Evolutionary conservation across 1,140 invertebrate species (phyloP).

Genomic region (Anoplophora glabripennis): DNA sequence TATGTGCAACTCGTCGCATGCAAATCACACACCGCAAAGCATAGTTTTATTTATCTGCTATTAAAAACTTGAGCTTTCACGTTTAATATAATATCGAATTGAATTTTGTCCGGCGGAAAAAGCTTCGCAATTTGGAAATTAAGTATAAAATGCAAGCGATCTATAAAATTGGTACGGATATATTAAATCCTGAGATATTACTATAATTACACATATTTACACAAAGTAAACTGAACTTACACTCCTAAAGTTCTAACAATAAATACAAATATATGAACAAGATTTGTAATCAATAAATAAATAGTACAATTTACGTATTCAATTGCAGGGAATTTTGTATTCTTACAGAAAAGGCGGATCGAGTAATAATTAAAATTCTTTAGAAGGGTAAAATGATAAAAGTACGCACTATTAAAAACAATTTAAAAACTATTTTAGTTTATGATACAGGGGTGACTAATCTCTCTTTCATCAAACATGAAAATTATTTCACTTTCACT

Average conservation of each 20-base stretch:
- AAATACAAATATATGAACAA: conserved; percentile 16
- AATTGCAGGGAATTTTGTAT: not conserved
- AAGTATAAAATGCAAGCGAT: not conserved
- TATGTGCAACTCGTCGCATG: not conserved
- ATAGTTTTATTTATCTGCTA: not conserved
- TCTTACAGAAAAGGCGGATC: not conserved
- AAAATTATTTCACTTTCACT: not conserved
- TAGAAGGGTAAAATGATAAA: not conserved
- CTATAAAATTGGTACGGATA: conserved; percentile 2
- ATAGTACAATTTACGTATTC: conserved; percentile 5
- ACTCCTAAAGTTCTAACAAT: conserved; percentile 15
- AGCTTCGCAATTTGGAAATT: not conserved
- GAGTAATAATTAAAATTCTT: not conserved
- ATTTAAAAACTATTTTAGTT: conserved; percentile 8
- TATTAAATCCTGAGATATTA: not conserved
- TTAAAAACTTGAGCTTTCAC: conserved; percentile 2
- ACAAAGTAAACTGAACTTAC: conserved; percentile 4
- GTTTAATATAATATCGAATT: not conserved
- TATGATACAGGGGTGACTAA: not conserved
- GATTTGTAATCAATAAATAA: conserved; percentile 13
- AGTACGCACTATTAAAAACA: conserved; percentile 14
- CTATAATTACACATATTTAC: conserved; percentile 16
- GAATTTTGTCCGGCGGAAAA: not conserved
- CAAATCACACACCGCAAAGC: not conserved
- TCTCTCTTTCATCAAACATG: not conserved